Evolutionary conservation across 1,140 invertebrate species (phyloP).

Genomic region (Ctenoplectra terminalis): DNA sequence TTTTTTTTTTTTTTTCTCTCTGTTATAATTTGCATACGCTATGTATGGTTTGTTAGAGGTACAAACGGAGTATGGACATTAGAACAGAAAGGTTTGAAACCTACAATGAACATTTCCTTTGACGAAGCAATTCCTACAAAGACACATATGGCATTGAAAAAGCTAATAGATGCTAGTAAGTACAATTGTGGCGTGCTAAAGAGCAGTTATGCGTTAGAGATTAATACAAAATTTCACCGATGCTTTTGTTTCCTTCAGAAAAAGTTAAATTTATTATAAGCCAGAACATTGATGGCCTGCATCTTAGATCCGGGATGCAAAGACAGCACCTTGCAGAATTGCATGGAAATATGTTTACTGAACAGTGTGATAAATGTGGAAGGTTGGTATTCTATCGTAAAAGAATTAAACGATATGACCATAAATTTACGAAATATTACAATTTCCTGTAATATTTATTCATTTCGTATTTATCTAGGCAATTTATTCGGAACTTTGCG

Average conservation of each 20-base stretch:
- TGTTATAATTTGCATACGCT: too few relatives aligned
- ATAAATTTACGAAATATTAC: not conserved
- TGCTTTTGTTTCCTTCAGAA: constrained; percentile 78
- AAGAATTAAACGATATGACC: constrained; percentile 19
- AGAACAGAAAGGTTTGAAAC: constrained; percentile 95
- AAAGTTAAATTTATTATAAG: constrained; percentile 95
- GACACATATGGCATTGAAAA: constrained; percentile 96
- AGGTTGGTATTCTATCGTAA: constrained; percentile 84
- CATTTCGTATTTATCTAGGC: constrained; percentile 83
- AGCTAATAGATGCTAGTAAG: constrained; percentile 88
- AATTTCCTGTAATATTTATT: constrained; percentile 24
- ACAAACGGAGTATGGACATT: constrained; percentile 99
- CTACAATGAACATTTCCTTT: constrained; percentile 93
- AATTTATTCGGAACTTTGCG: constrained; percentile 91
- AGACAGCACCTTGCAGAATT: constrained; percentile 94
- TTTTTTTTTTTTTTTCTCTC: not conserved
- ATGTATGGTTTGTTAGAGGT: constrained; percentile 85
- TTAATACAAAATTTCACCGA: not conserved
- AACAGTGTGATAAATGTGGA: constrained; percentile 95
- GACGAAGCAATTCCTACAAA: constrained; percentile 95
- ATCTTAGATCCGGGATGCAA: constrained; percentile 94
- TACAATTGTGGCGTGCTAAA: not conserved
- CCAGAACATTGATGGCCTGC: constrained; percentile 99
- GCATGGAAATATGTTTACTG: constrained; percentile 99
- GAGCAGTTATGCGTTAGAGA: too few relatives aligned